phyloP scores from a whole-genome alignment of 2,113 vertebrate genomes.

The Neolamprologus toae region DNA sequence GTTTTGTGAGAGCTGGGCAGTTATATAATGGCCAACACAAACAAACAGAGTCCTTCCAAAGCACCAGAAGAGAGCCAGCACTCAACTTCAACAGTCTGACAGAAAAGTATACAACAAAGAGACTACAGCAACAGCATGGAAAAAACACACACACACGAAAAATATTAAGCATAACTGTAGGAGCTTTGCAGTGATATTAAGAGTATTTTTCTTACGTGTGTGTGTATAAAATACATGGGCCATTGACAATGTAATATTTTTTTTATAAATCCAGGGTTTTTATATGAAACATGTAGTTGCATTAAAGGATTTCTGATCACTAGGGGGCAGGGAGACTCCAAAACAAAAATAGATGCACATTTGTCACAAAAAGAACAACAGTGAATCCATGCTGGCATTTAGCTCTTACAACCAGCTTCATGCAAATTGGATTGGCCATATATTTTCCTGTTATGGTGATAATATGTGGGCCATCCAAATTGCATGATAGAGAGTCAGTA shows the following conservation, averaged over 20 bases:
- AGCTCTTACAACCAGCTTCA: background rate
- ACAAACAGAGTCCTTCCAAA: conserved; percentile 51
- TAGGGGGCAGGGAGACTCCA: background rate
- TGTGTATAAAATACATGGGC: background rate
- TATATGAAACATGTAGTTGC: background rate
- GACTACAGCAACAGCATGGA: background rate
- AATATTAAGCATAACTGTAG: background rate
- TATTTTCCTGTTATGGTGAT: background rate
- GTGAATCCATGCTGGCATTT: background rate
- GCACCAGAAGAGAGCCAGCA: conserved; percentile 31
- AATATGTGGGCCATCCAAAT: background rate
- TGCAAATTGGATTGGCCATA: background rate
- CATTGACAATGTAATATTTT: background rate
- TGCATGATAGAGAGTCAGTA: background rate
- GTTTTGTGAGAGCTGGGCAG: conserved; percentile 27
- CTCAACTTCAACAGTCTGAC: conserved; percentile 19
- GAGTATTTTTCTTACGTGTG: background rate
- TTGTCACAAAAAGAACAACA: background rate
- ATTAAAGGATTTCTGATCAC: background rate
- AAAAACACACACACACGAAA: background rate
- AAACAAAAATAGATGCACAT: background rate
- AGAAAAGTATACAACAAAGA: conserved; percentile 4
- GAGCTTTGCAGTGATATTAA: background rate
- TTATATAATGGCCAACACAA: conserved; percentile 61
- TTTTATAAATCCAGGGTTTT: background rate